Base-by-base conservation (phyloP, 2,797 vertebrate genomes). In the Uromys caudimaculatus region DNA sequence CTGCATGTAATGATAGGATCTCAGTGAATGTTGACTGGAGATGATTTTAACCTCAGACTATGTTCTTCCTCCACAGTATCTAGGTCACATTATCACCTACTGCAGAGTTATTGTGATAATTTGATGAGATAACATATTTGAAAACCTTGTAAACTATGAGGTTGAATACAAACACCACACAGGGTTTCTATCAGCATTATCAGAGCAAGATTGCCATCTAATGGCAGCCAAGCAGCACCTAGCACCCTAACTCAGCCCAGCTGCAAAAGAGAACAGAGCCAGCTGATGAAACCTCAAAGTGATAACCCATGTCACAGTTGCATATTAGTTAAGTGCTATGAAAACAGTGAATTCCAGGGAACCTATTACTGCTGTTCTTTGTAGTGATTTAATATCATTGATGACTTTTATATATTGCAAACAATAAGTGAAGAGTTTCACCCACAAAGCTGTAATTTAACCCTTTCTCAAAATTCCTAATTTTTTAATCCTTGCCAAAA, bases 171-270 rank as follows among this genome's bases (percentile, higher is more conserved):
- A 97, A 92, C 89, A 47, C 56, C n/a, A 23, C n/a, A 29, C 5
- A 85, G 47, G 6, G 21, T 76, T 56, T 41, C 50, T 73, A 71
- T 67, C 3, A 27, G 35, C 78, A 94, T 96, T 56, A 92, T 54
- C 52, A 95, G 92, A 83, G 52, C 92, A 92, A 83, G 96, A 78
- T 12, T 93, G 96, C 97, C 97, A 97, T 95, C 97, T 98, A 91
- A 89, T 67, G 97, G 96, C 19, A 44, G 52, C 9, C 1, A 44
- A 44, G 71, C 35, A 93, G 50, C 67, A 73, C 90, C 73, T 78
- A 94, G 19, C 35, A 44, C 10, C 60, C 24, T 67, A 35, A 35
- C 54, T 77, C 75, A 19, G 41, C 29, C 69, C 11, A 50, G 27
- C 19, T 47, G 4, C n/a, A 5, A 6, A 78, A 73, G 32, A 35